Conservation (phyloP, 2,113 vertebrate genomes). For the Anarhynchus alexandrinus region DNA sequence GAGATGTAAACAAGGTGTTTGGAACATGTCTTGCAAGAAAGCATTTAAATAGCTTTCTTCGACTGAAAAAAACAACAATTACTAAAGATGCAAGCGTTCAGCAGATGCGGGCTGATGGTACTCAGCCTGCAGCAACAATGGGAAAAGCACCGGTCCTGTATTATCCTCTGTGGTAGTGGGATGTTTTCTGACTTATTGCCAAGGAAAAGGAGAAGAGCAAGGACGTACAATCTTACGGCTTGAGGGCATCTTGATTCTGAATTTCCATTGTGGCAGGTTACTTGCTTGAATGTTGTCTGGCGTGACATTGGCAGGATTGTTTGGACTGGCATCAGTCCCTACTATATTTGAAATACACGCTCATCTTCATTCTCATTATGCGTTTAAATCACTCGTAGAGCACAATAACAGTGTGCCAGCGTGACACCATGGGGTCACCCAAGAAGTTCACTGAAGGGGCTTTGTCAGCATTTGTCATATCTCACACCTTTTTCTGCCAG, state of each 20-base stretch:
- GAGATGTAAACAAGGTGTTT: not conserved
- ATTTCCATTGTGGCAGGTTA: not conserved
- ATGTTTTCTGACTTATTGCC: not conserved
- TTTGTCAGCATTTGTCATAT: not conserved
- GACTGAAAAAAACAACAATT: not conserved
- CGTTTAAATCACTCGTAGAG: not conserved
- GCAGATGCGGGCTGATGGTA: not conserved
- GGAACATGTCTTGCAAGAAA: not conserved
- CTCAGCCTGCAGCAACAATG: not conserved
- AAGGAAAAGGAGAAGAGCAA: not conserved
- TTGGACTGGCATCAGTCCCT: not conserved
- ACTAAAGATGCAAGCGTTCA: not conserved
- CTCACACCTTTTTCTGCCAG: not conserved
- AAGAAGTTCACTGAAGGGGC: not conserved
- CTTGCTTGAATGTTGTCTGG: not conserved
- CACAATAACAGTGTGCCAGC: not conserved
- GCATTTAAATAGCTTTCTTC: not conserved
- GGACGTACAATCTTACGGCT: fast-evolving
- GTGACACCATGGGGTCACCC: not conserved
- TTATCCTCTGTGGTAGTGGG: not conserved
- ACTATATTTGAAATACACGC: not conserved
- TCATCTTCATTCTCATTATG: not conserved
- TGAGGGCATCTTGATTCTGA: not conserved
- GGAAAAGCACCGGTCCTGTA: not conserved
- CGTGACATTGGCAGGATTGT: not conserved